Base-by-base conservation (phyloP, 2,888 invertebrate species). In the Ashinkailepas kermadecensis region DNA sequence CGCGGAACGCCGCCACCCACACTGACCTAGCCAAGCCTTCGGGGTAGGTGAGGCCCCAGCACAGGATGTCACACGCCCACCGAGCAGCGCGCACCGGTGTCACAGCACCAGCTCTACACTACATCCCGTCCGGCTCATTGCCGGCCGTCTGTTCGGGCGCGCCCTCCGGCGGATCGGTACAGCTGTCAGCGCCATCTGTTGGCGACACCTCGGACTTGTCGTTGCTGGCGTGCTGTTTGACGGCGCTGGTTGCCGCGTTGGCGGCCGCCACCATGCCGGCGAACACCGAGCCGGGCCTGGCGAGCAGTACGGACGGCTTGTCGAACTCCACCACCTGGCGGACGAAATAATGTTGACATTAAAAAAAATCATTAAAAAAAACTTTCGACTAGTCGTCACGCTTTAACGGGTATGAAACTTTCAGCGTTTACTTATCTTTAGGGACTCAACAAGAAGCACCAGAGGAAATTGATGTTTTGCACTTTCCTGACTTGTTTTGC, bases 251-350 rank as follows among this genome's bases (percentile, higher is more conserved):
- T 18, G 54, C 74, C 9, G 74, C 74, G 74, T 74, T 74, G 56
- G 74, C 74, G 2, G 74, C 74, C 18, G 23, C 67, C 83, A 84
- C 80, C 84, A 84, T 84, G 59, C 83, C 82, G 21, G 80, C 54
- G 81, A 84, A 84, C 23, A 83, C 9, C 18, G 84, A 84, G 59
- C 65, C 80, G n/a, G 83, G 78, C 1, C 21, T 80, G 59, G 13
- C 25, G 81, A 84, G 81, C n/a, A 84, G 81, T 8, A 57, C 56
- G 10, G 39, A 80, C 13, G 84, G 84, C 13, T 82, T 82, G 81
- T 82, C 84, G 65, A 84, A 83, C 79, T 84, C 84, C n/a, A 74
- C 81, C 23, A 84, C 81, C 84, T 84, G 82, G n/a, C 23, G n/a
- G 25, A 64, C 1, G 39, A 39, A 39, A 39, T 39, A 39, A 39